Evolutionary conservation across 2,797 vertebrate species (phyloP).

Genomic region (Anguilla obscura): DNA sequence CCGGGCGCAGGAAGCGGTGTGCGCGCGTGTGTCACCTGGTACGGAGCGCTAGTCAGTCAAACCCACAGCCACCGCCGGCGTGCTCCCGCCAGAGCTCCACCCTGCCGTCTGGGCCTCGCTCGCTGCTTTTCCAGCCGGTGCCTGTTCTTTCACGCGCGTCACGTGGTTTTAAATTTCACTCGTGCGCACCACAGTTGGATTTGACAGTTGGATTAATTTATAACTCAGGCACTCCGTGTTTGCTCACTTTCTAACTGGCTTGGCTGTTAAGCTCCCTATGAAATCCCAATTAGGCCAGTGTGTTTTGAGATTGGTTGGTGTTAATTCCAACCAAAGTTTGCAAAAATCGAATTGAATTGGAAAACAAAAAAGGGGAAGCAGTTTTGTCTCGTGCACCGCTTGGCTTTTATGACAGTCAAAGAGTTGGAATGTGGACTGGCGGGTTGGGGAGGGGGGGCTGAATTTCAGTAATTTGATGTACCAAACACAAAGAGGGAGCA

Average conservation of each 20-base stretch:
- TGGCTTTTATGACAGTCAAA: constrained; percentile 14
- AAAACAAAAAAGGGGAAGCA: background rate
- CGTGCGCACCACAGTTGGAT: background rate
- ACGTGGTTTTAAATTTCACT: background rate
- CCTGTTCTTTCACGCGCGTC: background rate
- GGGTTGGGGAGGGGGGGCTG: background rate
- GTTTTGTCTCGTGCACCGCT: background rate
- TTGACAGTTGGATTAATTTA: background rate
- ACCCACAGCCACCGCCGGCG: background rate
- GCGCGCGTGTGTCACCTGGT: background rate
- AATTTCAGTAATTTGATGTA: constrained; percentile 20
- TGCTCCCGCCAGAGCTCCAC: background rate
- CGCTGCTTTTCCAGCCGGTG: background rate
- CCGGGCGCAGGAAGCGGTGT: background rate
- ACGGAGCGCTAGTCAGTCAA: background rate
- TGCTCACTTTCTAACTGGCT: background rate
- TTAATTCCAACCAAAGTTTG: background rate
- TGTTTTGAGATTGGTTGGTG: background rate
- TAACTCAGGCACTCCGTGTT: background rate
- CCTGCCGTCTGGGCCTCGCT: background rate
- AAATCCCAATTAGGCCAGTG: background rate
- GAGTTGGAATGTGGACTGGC: constrained; percentile 5
- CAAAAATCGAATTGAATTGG: background rate
- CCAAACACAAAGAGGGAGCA: constrained; percentile 30
- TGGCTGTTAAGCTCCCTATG: background rate